These are phyloP conservation scores for Pandemis corylana DNA, from an alignment of 2,888 invertebrate species.

Conservation along the genomic window DNA sequence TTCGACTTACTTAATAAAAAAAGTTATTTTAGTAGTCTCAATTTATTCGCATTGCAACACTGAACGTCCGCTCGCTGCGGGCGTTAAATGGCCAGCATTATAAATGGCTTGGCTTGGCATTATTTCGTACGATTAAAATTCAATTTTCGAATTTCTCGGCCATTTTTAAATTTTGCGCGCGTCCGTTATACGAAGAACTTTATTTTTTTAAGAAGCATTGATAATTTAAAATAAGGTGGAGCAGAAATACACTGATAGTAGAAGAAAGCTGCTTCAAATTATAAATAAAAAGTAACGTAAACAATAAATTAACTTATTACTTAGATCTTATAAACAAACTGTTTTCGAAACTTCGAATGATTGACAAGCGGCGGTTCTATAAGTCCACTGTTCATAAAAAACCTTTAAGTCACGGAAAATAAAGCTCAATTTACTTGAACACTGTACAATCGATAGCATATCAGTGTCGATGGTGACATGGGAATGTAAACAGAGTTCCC, in stretches of 20 bases:
- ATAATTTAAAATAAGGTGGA: not conserved
- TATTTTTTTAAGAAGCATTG: slow-evolving; percentile 2
- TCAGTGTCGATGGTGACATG: slow-evolving; percentile 65
- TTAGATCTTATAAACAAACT: slow-evolving; percentile 35
- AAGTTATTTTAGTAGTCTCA: slow-evolving; percentile 37
- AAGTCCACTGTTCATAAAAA: slow-evolving; percentile 41
- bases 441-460: slow-evolving; percentile 35
- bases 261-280: slow-evolving; percentile 15
- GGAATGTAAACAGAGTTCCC: slow-evolving; percentile 75
- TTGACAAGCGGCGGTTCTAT: slow-evolving; percentile 65
- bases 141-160: slow-evolving; percentile 29
- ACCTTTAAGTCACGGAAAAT: not conserved
- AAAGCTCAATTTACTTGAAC: slow-evolving; percentile 8
- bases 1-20: slow-evolving; percentile 22
- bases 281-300: slow-evolving; percentile 30
- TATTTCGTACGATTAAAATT: slow-evolving; percentile 29
- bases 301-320: slow-evolving; percentile 41
- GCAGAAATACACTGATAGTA: not conserved
- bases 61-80: slow-evolving; percentile 27
- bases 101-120: slow-evolving; percentile 32
- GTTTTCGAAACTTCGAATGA: slow-evolving; percentile 52
- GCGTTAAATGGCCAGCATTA: slow-evolving; percentile 36
- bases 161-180: slow-evolving; percentile 8
- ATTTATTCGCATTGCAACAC: slow-evolving; percentile 39
- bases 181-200: slow-evolving; percentile 1